phyloP scores from a whole-genome alignment of 1,140 invertebrate species.

The Drosophila quadrilineata region DNA sequence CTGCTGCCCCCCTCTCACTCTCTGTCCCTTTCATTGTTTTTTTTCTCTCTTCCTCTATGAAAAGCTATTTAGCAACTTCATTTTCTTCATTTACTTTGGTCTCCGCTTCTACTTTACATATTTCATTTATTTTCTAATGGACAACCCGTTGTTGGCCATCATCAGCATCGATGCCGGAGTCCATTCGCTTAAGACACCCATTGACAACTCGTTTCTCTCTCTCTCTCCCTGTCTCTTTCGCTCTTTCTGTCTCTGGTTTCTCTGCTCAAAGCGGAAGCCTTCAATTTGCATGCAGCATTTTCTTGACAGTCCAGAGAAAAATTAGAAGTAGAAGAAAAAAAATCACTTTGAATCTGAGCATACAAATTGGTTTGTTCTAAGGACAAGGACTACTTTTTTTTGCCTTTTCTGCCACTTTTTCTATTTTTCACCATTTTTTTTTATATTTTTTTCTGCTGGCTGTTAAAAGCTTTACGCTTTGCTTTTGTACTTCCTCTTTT shows the following conservation, averaged over 20 bases:
- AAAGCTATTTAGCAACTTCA: slow-evolving; percentile 4
- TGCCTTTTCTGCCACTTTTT: slow-evolving; percentile 14
- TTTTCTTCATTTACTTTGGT: slow-evolving; percentile 10
- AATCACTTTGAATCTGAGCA: slow-evolving; percentile 47
- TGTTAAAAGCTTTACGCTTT: slow-evolving; percentile 70
- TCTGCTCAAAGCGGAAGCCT: slow-evolving; percentile 22
- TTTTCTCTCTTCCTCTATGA: neutral
- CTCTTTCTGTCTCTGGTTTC: no score
- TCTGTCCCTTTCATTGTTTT: neutral
- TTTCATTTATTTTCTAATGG: slow-evolving; percentile 48
- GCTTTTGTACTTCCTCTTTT: no score
- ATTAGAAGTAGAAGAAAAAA: slow-evolving; percentile 5
- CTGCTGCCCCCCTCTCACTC: neutral
- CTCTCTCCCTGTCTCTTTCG: no score
- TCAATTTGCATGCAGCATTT: slow-evolving; percentile 60
- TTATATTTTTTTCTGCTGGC: slow-evolving; percentile 24
- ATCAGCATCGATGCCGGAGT: slow-evolving; percentile 57
- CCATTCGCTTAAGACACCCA: slow-evolving; percentile 51
- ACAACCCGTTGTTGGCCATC: slow-evolving; percentile 59
- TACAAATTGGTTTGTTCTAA: slow-evolving; percentile 64
- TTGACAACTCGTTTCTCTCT: no score
- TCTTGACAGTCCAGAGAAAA: slow-evolving; percentile 45
- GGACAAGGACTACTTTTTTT: slow-evolving; percentile 31
- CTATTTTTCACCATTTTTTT: slow-evolving; percentile 7
- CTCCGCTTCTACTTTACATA: slow-evolving; percentile 31